A percentile compares a stretch with the other conserved stretches of the same genome.
These are phyloP conservation scores for Diadegma fenestrale DNA, from an alignment of 2,888 invertebrate species.

Conservation along the genomic window DNA sequence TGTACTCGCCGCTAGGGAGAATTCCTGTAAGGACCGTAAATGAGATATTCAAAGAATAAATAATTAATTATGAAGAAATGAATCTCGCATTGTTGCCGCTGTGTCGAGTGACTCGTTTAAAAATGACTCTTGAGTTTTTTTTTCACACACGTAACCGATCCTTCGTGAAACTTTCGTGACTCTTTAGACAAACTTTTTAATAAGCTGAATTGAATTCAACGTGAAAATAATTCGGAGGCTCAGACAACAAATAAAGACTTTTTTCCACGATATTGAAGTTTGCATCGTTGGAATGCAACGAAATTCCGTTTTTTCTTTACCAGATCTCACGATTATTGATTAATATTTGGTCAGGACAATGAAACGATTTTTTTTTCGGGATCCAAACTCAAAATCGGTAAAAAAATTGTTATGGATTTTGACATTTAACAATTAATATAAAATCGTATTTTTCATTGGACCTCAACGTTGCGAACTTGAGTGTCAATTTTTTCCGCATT, in stretches of 20 bases:
- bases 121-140: background rate
- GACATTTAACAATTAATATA: no score
- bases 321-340: no score
- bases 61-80: constrained; percentile 12
- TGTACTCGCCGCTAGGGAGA: constrained; percentile 80
- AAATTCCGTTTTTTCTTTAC: no score
- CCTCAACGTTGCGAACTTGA: no score
- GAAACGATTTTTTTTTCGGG: no score
- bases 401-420: no score
- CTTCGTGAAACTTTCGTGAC: background rate
- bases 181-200: background rate
- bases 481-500: no score
- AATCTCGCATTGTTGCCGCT: background rate
- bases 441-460: no score
- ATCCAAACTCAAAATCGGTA: no score
- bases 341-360: no score
- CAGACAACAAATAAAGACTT: background rate
- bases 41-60: constrained; percentile 32
- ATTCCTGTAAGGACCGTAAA: constrained; percentile 75
- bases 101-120: background rate
- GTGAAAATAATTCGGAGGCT: background rate
- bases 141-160: background rate
- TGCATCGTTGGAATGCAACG: no score
- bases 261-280: no score
- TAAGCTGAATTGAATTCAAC: background rate